Conservation (phyloP, 1,140 invertebrate species). For the Aricia agestis region DNA sequence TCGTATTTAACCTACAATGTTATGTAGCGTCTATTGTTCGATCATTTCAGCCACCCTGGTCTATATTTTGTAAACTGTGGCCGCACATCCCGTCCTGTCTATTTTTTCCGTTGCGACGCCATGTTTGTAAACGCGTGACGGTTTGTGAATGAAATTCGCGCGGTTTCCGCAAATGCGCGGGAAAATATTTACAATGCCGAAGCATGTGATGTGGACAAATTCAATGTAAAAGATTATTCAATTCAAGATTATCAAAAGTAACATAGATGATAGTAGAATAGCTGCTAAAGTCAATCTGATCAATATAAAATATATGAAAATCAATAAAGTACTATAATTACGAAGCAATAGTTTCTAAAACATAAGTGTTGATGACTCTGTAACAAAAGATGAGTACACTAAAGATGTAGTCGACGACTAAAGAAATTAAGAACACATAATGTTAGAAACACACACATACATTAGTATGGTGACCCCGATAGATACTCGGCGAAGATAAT, state of each 20-base stretch:
- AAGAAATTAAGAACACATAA: not conserved
- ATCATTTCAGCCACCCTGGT: slow-evolving; percentile 46
- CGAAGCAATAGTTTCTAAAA: too few relatives aligned
- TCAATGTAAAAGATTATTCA: not conserved
- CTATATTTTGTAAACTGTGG: slow-evolving; percentile 65
- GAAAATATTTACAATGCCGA: slow-evolving; percentile 31
- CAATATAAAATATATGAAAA: too few relatives aligned
- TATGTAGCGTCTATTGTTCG: slow-evolving; percentile 11
- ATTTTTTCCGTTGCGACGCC: slow-evolving; percentile 63
- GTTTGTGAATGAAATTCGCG: slow-evolving; percentile 69
- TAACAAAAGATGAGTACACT: not conserved
- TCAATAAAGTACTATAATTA: too few relatives aligned
- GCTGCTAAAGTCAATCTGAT: too few relatives aligned
- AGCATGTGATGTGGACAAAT: not conserved
- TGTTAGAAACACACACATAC: slow-evolving; percentile 16
- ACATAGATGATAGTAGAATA: not conserved
- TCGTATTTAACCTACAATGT: not conserved
- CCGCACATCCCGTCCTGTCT: slow-evolving; percentile 55
- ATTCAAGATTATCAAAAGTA: too few relatives aligned
- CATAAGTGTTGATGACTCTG: not conserved
- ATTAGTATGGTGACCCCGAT: slow-evolving; percentile 30
- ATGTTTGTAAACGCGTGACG: slow-evolving; percentile 67
- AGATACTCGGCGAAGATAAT: slow-evolving; percentile 37
- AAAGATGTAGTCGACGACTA: not conserved
- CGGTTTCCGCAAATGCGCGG: slow-evolving; percentile 62